phyloP scores from a whole-genome alignment of 2,797 vertebrate genomes.

The Paramormyrops hopkinsi region DNA sequence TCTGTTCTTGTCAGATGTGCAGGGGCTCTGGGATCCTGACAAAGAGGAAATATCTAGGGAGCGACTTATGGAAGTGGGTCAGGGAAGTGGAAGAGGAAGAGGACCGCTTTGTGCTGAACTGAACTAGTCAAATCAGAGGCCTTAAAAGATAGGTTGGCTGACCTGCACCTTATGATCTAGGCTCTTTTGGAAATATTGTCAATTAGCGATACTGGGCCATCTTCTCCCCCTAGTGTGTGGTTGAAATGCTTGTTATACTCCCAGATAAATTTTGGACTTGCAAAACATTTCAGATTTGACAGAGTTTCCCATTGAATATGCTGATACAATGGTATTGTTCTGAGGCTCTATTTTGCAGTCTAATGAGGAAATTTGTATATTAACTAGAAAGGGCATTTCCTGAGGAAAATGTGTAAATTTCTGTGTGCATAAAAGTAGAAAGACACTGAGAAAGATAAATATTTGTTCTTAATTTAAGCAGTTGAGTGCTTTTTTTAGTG shows the following conservation, averaged over 20 bases:
- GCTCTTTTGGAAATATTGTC: neutral
- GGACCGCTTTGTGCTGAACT: neutral
- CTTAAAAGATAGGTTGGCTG: neutral
- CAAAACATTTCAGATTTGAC: neutral
- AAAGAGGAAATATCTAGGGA: neutral
- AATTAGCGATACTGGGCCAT: neutral
- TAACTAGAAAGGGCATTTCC: neutral
- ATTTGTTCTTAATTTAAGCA: neutral
- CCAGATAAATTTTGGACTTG: neutral
- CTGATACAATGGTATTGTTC: neutral
- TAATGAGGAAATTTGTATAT: neutral
- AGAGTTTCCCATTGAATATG: neutral
- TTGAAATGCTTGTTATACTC: neutral
- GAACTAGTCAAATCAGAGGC: neutral
- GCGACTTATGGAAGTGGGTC: neutral
- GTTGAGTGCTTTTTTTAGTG: neutral
- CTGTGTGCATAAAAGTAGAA: neutral
- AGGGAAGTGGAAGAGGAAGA: neutral
- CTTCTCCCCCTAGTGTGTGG: neutral
- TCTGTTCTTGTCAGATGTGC: neutral
- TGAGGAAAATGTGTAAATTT: neutral
- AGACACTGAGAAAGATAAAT: neutral
- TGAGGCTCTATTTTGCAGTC: neutral
- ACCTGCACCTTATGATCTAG: neutral
- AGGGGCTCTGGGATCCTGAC: neutral